These are phyloP conservation scores for Acrobasis consociella DNA, from an alignment of 2,888 invertebrate species.

Conservation along the genomic window DNA sequence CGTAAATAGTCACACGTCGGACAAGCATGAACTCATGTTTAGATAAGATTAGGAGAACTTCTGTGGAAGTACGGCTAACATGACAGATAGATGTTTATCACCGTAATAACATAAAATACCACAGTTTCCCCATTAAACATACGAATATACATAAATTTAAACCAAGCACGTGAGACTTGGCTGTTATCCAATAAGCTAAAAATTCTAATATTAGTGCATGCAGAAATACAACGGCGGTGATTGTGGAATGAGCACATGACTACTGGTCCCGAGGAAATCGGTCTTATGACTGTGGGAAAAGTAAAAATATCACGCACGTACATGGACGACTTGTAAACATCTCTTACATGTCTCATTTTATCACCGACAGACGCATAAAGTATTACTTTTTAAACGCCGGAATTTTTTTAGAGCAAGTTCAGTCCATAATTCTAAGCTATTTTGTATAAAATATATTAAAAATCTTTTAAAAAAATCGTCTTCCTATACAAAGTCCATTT, in stretches of 20 bases:
- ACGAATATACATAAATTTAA: conserved; percentile 49
- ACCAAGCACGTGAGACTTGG: conserved; percentile 67
- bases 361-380: neutral
- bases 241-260: conserved; percentile 75
- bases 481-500: too few species aligned
- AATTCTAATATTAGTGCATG: conserved; percentile 75
- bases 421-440: too few species aligned
- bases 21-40: neutral
- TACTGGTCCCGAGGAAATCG: conserved; percentile 49
- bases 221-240: conserved; percentile 67
- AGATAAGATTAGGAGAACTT: neutral
- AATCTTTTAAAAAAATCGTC: too few species aligned
- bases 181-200: conserved; percentile 73
- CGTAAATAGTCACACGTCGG: neutral
- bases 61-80: neutral
- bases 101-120: conserved; percentile 1
- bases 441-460: too few species aligned
- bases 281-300: conserved; percentile 41
- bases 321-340: conserved; percentile 15
- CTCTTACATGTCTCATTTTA: conserved; percentile 15
- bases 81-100: neutral
- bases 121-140: neutral
- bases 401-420: too few species aligned
- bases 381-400: neutral
- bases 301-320: conserved; percentile 22